Base-by-base conservation (phyloP, 1,140 invertebrate species). In the Drosophila mauritiana region DNA sequence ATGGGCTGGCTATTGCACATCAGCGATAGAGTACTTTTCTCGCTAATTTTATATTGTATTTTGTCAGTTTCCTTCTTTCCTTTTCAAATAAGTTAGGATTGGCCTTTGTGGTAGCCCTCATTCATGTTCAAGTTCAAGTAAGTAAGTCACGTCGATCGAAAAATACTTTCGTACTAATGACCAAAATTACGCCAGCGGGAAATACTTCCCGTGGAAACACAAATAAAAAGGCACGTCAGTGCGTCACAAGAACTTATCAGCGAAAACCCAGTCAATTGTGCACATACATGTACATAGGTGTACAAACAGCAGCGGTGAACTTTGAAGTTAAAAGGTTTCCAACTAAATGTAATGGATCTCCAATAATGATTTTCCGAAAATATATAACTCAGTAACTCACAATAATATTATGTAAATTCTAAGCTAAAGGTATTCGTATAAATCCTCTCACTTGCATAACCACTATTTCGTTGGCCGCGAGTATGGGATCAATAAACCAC, bases 111-210 rank as follows among this genome's bases (percentile, higher is more conserved):
- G 52, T 34, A 43, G 27, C 8, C n/a, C 13, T 11, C 17, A 11
- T 65, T 48, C 43, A 76, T 59, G 51, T 61, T 61, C 46, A 39
- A 62, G 72, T 70, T 74, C 51, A 74, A 69, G 57, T 40, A 36
- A 61, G 61, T 54, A 59, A 52, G 45, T 49, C 63, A 80, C 72
- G 78, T 76, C 43, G 61, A 48, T 54, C 40, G 57, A 22, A 43
- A 64, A 63, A 49, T 45, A 52, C 27, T 62, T 56, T 58, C 48
- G 45, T 57, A 54, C 42, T 76, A 58, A 80, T 76, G 61, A 76
- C 43, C 20, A 5, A 34, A 48, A 56, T 80, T 75, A 63, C 77
- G 63, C 13, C 45, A 57, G 64, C 25, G 64, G 64, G 36, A 36
- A 70, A 57, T 40, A 39, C 36, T 69, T 65, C 49, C 36, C 42